Base-by-base conservation (phyloP, 2,797 vertebrate genomes). In the Cossypha heuglini region DNA sequence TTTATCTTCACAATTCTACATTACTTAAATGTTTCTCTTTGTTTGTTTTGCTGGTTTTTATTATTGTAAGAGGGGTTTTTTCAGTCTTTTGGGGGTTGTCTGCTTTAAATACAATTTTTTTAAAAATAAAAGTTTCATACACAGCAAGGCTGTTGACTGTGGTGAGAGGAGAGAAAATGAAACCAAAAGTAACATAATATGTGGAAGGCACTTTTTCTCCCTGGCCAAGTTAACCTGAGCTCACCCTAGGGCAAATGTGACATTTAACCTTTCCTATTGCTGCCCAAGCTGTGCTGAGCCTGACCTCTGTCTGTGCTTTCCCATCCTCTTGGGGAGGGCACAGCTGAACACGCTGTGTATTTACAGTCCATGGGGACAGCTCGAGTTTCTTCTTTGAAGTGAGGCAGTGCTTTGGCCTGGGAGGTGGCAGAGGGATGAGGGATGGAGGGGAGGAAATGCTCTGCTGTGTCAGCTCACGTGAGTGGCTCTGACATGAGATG, bases 161-260 rank as follows among this genome's bases (percentile, higher is more conserved):
- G 42, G 20, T 25, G 31, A 80, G 33, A 6, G 0, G 72, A 28
- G 43, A 71, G 75, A 94, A 97, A 96, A 90, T 93, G 96, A 96
- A 97, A 97, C 89, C 89, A 95, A 96, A 97, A 96, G 95, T 95
- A 96, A 91, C 54, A 15, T 77, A 91, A 63, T 71, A 63, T 8
- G 14, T 68, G 58, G 75, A 82, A 69, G 58, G 66, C 0, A 0
- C 73, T 83, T 93, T 80, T 38, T 33, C 43, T 31, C 35, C 31
- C 28, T 11, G 28, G 91, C 91, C 81, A 83, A 45, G 74, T 51
- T 88, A 86, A 86, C 89, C 91, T 48, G 66, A 72, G 46, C 8
- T 95, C 84, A 93, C 91, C 87, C 75, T 81, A 68, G 73, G 91
- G 58, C 58, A 51, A 86, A 66, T 28, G 76, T 95, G 94, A 90